Evolutionary conservation across 1,140 invertebrate species (phyloP).

Genomic region (Tetraneura akinire): DNA sequence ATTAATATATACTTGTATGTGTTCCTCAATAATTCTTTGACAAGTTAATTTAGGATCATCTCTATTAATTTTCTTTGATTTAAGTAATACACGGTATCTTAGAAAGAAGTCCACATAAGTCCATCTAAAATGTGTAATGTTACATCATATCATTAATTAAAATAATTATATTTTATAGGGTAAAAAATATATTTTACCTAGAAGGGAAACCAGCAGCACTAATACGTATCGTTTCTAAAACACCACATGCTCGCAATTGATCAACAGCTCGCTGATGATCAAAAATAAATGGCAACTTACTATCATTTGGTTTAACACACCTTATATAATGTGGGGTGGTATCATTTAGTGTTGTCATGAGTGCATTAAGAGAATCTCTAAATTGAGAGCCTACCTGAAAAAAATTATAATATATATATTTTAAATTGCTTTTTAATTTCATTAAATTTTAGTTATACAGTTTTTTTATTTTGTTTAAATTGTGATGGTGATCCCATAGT

Average conservation of each 20-base stretch:
- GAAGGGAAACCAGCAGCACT: slow-evolving; percentile 80
- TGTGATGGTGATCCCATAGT: slow-evolving; percentile 40
- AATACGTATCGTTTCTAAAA: slow-evolving; percentile 96
- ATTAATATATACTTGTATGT: slow-evolving; percentile 63
- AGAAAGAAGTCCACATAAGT: slow-evolving; percentile 71
- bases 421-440: slow-evolving; percentile 20
- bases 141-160: neutral
- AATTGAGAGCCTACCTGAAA: slow-evolving; percentile 84
- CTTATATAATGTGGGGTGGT: slow-evolving; percentile 98
- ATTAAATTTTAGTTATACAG: slow-evolving; percentile 60
- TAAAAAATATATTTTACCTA: slow-evolving; percentile 53
- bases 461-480: slow-evolving; percentile 66
- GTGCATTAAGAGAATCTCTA: slow-evolving; percentile 83
- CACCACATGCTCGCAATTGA: slow-evolving; percentile 94
- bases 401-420: slow-evolving; percentile 51
- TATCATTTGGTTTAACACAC: slow-evolving; percentile 98
- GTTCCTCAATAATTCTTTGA: slow-evolving; percentile 72
- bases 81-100: slow-evolving; percentile 85
- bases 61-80: slow-evolving; percentile 76
- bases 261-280: slow-evolving; percentile 89
- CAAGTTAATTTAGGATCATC: slow-evolving; percentile 78
- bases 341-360: slow-evolving; percentile 91
- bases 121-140: slow-evolving; percentile 62
- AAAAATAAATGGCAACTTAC: slow-evolving; percentile 86
- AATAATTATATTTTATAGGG: neutral